Base-by-base conservation (phyloP, 2,797 vertebrate species). In the Tolypeutes matacus region DNA sequence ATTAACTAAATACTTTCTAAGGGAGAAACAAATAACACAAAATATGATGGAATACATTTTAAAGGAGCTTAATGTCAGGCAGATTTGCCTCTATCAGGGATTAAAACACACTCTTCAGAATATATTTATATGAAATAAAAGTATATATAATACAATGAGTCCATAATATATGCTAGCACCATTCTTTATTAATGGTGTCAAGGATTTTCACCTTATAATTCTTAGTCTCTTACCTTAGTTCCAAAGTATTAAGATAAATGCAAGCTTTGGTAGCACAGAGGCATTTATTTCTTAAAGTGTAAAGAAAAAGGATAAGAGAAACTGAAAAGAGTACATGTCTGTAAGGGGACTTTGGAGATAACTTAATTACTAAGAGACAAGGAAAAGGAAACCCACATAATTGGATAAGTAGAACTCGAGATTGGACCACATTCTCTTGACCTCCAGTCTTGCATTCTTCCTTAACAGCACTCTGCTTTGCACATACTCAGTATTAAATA, bases 11-110 rank as follows among this genome's bases (percentile, higher is more conserved):
- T 51, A 60, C 17, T 94, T 95, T 5, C 46, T 62, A 53, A 75
- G 7, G 78, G 31, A 88, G n/a, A 82, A 85, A 90, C 25, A 95
- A 85, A 90, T 21, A 95, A 69, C 60, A 86, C 13, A 85, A 82
- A 78, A 39, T 51, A 56, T 15, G 93, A 42, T 60, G 14, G 76
- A 42, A n/a, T 36, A 27, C 46, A 64, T 92, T 87, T 80, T 89
- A 82, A 78, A 91, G 65, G 17, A 85, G 13, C 10, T 77, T 75
- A 36, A 4, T 85, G 42, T 81, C 14, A 82, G 42, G 67, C 7
- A 23, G 15, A 91, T 58, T 56, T 86, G 70, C 69, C 53, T 85
- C 83, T 75, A 73, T 39, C 21, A n/a, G 29, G 21, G 17, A 7
- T 81, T 46, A 73, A 88, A 73, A 56, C 27, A 53, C 60, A 21